Conservation (phyloP, 2,113 vertebrate genomes). For the Galeopterus variegatus region DNA sequence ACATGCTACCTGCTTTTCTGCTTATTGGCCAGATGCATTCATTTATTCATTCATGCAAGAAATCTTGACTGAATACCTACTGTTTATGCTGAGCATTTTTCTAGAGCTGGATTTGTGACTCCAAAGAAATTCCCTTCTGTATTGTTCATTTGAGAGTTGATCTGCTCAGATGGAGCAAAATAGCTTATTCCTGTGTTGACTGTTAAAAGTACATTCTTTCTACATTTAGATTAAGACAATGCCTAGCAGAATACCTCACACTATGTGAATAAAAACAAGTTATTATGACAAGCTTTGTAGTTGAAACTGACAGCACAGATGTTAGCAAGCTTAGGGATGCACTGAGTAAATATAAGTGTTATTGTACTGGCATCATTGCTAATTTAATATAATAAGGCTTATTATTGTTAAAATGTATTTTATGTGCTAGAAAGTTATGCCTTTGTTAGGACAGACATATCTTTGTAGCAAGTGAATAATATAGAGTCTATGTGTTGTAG, state of each 20-base stretch:
- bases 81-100: background rate
- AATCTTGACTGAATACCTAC: background rate
- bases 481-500: background rate
- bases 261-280: conserved; percentile 8
- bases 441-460: background rate
- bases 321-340: background rate
- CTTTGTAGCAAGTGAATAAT: background rate
- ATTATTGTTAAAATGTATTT: background rate
- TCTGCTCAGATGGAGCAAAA: background rate
- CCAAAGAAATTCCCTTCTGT: background rate
- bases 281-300: background rate
- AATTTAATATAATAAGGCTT: conserved; percentile 5
- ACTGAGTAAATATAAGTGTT: background rate
- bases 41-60: background rate
- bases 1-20: background rate
- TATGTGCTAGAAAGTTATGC: conserved; percentile 1
- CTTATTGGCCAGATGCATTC: background rate
- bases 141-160: background rate
- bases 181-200: background rate
- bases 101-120: background rate
- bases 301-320: background rate
- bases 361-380: background rate
- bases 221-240: background rate
- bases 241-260: background rate
- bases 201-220: background rate